A percentile compares a stretch with the other conserved stretches of the same genome.
Evolutionary conservation across 2,113 vertebrate genomes (phyloP).

Genomic region (Apteryx mantelli): DNA sequence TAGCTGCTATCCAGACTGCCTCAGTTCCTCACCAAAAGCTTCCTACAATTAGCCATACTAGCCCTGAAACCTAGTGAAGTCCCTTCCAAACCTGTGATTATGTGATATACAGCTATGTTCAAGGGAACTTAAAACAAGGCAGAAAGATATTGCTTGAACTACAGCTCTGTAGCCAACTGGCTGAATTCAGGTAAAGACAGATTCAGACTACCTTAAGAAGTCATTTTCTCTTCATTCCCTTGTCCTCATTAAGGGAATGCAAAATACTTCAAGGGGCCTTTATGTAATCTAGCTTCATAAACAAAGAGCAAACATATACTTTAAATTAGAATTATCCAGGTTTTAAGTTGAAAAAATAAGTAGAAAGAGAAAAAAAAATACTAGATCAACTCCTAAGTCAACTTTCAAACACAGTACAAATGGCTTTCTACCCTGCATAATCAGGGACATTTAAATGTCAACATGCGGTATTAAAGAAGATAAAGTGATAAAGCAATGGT

Average conservation of each 20-base stretch:
- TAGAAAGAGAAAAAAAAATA: not conserved
- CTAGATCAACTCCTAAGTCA: not conserved
- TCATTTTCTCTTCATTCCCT: not conserved
- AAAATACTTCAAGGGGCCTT: not conserved
- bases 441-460: not conserved
- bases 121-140: not conserved
- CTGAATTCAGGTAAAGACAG: not conserved
- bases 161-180: not conserved
- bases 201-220: not conserved
- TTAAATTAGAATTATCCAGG: not conserved
- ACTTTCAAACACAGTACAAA: not conserved
- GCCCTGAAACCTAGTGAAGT: not conserved
- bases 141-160: not conserved
- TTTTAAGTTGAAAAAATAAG: not conserved
- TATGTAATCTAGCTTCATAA: not conserved
- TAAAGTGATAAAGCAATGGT: not conserved
- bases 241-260: not conserved
- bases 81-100: not conserved
- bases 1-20: not conserved
- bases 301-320: not conserved
- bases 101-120: not conserved
- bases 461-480: not conserved
- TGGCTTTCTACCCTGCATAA: not conserved
- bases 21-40: not conserved
- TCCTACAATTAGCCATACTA: not conserved